Evolutionary conservation across 2,888 invertebrate genomes (phyloP).

Genomic region (Andricus curvator): DNA sequence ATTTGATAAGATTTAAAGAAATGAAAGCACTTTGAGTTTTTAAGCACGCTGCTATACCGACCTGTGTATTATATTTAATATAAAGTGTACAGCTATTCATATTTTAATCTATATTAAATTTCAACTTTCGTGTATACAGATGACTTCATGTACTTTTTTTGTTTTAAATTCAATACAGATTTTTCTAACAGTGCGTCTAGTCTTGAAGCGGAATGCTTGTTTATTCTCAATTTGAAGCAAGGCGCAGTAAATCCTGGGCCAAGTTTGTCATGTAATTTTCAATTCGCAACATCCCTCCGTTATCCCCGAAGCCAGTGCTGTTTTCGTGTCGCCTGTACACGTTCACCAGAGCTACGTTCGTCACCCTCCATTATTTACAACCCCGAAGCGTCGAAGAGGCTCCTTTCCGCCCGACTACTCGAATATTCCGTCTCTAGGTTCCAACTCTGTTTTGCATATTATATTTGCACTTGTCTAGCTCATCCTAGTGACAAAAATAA

Average conservation of each 20-base stretch:
- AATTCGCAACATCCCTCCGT: constrained; percentile 47
- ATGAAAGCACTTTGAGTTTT: too few relatives aligned
- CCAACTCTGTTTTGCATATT: constrained; percentile 24
- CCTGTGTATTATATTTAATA: too few relatives aligned
- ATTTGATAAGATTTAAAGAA: too few relatives aligned
- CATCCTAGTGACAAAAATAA: neutral
- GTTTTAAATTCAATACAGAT: too few relatives aligned
- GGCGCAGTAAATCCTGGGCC: constrained; percentile 60
- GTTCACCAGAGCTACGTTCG: constrained; percentile 54
- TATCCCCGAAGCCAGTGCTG: constrained; percentile 16
- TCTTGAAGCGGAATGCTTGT: constrained; percentile 49
- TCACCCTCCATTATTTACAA: constrained; percentile 64
- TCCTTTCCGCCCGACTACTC: constrained; percentile 50
- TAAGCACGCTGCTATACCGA: too few relatives aligned
- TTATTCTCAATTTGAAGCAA: constrained; percentile 63
- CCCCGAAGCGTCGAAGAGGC: constrained; percentile 58
- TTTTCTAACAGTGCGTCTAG: too few relatives aligned
- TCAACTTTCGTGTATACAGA: too few relatives aligned
- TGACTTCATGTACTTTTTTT: too few relatives aligned
- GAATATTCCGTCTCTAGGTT: constrained; percentile 28
- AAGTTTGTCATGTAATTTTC: constrained; percentile 67
- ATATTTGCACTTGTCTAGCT: constrained; percentile 24
- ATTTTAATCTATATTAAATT: too few relatives aligned
- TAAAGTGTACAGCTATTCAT: too few relatives aligned
- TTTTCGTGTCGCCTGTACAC: constrained; percentile 46